phyloP scores from a whole-genome alignment of 2,888 invertebrate genomes.

The Dendrolimus houi region DNA sequence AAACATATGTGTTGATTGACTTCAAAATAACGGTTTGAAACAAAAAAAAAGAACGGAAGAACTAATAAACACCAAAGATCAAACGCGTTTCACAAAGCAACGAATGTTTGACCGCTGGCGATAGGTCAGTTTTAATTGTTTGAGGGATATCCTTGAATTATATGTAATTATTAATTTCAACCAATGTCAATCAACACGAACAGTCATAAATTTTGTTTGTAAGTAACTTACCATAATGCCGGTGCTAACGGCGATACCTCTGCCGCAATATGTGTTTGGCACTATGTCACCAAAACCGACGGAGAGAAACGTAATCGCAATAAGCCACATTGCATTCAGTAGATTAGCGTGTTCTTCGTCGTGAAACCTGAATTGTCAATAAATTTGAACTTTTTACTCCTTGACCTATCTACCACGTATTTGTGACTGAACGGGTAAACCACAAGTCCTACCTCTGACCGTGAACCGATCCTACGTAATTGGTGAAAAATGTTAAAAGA shows the following conservation, averaged over 20 bases:
- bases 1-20: conserved; percentile 63
- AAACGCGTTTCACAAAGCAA: background rate
- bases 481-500: conserved; percentile 31
- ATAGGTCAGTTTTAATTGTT: background rate
- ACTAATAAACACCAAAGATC: background rate
- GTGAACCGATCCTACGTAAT: conserved; percentile 4
- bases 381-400: conserved; percentile 63
- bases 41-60: background rate
- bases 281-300: conserved; percentile 99
- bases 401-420: conserved; percentile 24
- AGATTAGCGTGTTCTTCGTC: conserved; percentile 99
- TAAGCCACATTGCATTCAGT: conserved; percentile 99
- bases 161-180: conserved; percentile 5
- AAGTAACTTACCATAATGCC: conserved; percentile 97
- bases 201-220: conserved; percentile 42
- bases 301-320: conserved; percentile 99
- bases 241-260: conserved; percentile 99
- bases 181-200: conserved; percentile 65
- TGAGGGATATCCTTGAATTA: background rate
- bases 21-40: conserved; percentile 10
- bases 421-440: conserved; percentile 19
- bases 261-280: conserved; percentile 99
- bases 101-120: background rate
- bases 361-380: conserved; percentile 89
- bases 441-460: conserved; percentile 30